Evolutionary conservation across 2,797 vertebrate species (phyloP), one percentile per base, ranked within the genome.

Genomic region (Liparis tanakae): DNA sequence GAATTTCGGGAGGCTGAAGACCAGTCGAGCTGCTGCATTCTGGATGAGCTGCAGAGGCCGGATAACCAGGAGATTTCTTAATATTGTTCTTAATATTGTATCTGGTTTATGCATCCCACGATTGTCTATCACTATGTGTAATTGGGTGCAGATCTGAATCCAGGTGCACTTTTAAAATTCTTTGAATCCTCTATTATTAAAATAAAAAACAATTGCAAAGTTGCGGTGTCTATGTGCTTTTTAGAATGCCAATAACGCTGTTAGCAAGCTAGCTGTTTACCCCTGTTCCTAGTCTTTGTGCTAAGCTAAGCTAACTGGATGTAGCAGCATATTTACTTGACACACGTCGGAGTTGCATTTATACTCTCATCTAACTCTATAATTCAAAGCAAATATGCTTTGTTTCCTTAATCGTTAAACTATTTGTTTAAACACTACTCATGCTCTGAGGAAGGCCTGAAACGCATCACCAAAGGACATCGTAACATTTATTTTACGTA

Each of bases 121-220:
- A 82, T 84, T 87, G 77, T 82, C 80, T 56, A 44, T 59, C 51
- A 68, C 57, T 54, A 25, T 13, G 50, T 73, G 13, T 62, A n/a
- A 20, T 53, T 70, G 70, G 0, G n/a, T 54, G 22, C n/a, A 6
- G 9, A 65, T 74, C 33, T 58, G 12, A 4, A 70, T 58, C 6
- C 9, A 50, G 20, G 46, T 1, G 7, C 41, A 34, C 37, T 55
- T 78, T 61, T 34, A 13, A 46, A 66, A 15, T 54, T 39, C 18
- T 58, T 36, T 9, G 14, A 30, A 25, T 54, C 43, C 57, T 72
- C 33, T n/a, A 5, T 30, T 14, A 61, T 33, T 63, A 20, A 48
- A 37, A 44, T 7, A 15, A 41, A 22, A 7, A 3, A 41, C 9
- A 10, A 34, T 1, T 18, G 39, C 25, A 22, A 74, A 39, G 8